Base-by-base conservation (phyloP, 2,113 vertebrate genomes). In the Saguinus imperator region DNA sequence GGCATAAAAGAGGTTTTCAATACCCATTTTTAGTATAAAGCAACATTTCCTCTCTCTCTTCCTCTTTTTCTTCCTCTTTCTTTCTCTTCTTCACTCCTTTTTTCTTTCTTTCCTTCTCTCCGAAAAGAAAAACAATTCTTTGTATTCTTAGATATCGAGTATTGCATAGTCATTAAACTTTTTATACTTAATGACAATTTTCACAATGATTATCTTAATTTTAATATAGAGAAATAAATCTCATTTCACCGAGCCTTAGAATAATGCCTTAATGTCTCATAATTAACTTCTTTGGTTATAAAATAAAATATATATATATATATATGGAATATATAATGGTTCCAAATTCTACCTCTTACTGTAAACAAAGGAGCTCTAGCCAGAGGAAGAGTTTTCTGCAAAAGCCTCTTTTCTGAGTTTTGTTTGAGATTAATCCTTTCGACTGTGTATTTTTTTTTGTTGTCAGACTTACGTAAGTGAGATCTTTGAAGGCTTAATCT, bases 401-500 rank as follows among this genome's bases (percentile, higher is more conserved):
- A 95, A 97, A 96, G 87, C 88, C 61, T 91, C 94, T 95, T 88
- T 94, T 83, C 91, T 0, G 10, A 90, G 76, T 94, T 96, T 96
- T 98, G 73, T 96, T 93, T 72, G 57, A 95, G 90, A 94, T 88
- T 91, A 92, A 96, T 97, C 95, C 85, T 97, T 96, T 96, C 82
- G 81, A 57, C 92, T 77, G 85, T 93, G 85, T 86, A 89, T 97
- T 95, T 94, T 90, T 87, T 94, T 88, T 95, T 97, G 95, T 96
- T 97, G 73, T 94, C 93, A 92, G 96, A 94, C 95, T 98, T 97
- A 97, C 11, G 1, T 97, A 97, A 97, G 91, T 97, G 81, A 95
- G 82, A 91, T 96, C 89, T 94, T 96, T 96, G 94, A 97, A 96
- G 89, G 82, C 86, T 97, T 97, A 94, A 97, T 97, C 94, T 97